phyloP scores from a whole-genome alignment of 1,140 invertebrate species.

The Heliconius congener region DNA sequence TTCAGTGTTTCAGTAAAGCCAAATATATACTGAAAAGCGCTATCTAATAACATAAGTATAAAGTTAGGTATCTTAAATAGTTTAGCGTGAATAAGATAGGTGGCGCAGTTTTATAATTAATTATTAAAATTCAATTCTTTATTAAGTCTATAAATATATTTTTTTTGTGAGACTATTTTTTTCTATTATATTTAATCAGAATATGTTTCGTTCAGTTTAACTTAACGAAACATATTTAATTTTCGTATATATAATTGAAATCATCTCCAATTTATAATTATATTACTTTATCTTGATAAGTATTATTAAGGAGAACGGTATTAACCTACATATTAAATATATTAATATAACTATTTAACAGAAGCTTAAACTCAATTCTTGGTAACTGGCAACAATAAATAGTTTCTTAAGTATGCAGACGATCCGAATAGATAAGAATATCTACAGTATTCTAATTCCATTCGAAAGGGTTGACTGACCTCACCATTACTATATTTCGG shows the following conservation, averaged over 20 bases:
- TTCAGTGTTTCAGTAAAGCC: too few relatives aligned
- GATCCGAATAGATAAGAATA: constrained; percentile 15
- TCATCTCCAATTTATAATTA: background rate
- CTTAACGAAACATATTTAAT: too few relatives aligned
- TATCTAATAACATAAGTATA: background rate
- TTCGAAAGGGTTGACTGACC: constrained; percentile 14
- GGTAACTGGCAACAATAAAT: background rate
- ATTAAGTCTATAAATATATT: too few relatives aligned
- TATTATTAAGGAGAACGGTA: background rate
- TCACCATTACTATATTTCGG: constrained; percentile 10
- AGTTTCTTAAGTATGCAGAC: constrained; percentile 12
- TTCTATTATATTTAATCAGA: too few relatives aligned
- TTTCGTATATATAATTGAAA: too few relatives aligned
- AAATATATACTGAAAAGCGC: background rate
- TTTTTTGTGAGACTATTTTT: too few relatives aligned
- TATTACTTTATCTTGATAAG: background rate
- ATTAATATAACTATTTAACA: background rate
- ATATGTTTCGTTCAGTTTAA: too few relatives aligned
- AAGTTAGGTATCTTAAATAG: background rate
- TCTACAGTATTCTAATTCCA: constrained; percentile 3
- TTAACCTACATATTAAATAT: background rate
- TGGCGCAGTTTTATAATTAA: background rate
- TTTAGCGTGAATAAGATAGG: background rate
- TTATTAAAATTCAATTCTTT: background rate
- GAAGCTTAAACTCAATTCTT: background rate